Base-by-base conservation (phyloP, 2,888 invertebrate genomes). In the Troglohyphantes excavatus region DNA sequence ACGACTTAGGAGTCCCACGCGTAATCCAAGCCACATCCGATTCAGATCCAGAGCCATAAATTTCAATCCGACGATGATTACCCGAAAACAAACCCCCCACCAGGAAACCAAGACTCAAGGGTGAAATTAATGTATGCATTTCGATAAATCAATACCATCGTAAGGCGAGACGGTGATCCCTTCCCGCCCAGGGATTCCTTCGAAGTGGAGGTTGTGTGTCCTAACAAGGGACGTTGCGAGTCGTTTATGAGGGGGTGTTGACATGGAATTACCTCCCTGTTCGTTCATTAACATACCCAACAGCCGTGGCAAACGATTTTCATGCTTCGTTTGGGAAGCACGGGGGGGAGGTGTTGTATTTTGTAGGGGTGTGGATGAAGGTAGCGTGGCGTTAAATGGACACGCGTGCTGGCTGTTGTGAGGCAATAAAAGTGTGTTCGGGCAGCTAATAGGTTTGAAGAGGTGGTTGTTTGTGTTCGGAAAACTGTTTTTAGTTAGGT, bases 261-360 rank as follows among this genome's bases (percentile, higher is more conserved):
- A 67, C 46, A 43, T 43, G 19, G 33, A 84, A 84, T 84, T 67
- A 67, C 21, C 19, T 73, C 67, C 73, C 84, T 2, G 19, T 13
- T 19, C 39, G 29, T 85, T 86, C 85, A 86, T 86, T 86, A 86
- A 67, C 76, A 86, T 86, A 70, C 61, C 53, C 61, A 78, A 78
- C 23, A 39, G 39, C 39, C 85, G 76, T 86, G 76, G 23, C 46
- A 33, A 84, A 75, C 43, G 63, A 27, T 75, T 84, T 75, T 84
- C 72, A 67, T 67, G 84, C 75, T 75, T 75, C 67, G 75, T 67
- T 75, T 65, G 33, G 27, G 23, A 46, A 21, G 29, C 11, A 9
- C 13, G 39, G 46, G 27, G 13, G 43, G 43, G 23, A 19, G 33
- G 33, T n/a, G 13, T 33, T 68, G 29, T n/a, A 23, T 78, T 61